These are phyloP conservation scores for Cepaea hortensis DNA, from an alignment of 2,888 invertebrate genomes.

Conservation along the genomic window DNA sequence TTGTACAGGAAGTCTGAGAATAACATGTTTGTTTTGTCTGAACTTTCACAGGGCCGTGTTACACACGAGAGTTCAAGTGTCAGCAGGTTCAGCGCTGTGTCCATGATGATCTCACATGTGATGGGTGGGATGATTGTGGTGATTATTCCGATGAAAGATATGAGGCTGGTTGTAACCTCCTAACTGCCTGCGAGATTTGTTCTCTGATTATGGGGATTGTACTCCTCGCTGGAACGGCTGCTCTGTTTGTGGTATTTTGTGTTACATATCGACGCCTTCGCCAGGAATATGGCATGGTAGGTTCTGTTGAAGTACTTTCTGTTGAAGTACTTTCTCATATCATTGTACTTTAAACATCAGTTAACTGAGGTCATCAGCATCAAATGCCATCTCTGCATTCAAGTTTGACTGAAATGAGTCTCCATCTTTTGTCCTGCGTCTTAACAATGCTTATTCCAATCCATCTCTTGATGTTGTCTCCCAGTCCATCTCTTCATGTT, in stretches of 20 bases:
- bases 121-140: constrained; percentile 47
- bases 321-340: not conserved
- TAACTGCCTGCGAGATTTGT: constrained; percentile 41
- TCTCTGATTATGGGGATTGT: constrained; percentile 39
- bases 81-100: constrained; percentile 37
- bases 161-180: constrained; percentile 41
- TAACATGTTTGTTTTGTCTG: not conserved
- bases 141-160: constrained; percentile 42
- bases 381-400: not conserved
- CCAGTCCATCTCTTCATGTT: too few relatives aligned
- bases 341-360: too few relatives aligned
- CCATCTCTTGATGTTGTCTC: too few relatives aligned
- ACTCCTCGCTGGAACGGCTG: constrained; percentile 12
- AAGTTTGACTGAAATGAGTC: not conserved
- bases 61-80: constrained; percentile 36
- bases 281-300: constrained; percentile 23
- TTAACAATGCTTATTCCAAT: too few relatives aligned
- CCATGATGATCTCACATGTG: constrained; percentile 42
- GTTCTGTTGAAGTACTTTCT: not conserved
- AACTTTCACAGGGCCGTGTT: constrained; percentile 29
- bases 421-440: too few relatives aligned
- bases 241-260: not conserved
- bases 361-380: too few relatives aligned
- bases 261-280: constrained; percentile 17
- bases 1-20: not conserved